Base-by-base conservation (phyloP, 2,888 invertebrate genomes). In the Bombyx huttoni region DNA sequence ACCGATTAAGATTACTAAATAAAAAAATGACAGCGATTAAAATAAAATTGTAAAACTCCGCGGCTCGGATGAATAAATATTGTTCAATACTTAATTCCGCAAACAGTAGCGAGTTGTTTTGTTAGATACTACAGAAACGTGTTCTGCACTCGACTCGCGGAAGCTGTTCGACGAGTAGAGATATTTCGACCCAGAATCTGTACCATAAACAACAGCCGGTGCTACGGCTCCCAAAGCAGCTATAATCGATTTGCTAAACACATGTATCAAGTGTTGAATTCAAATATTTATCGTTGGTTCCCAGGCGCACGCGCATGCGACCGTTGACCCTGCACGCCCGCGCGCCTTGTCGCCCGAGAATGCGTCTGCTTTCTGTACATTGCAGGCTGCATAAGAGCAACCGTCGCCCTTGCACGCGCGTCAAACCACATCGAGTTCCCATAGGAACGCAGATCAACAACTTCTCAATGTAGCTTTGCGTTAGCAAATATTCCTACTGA, bases 211-310 rank as follows among this genome's bases (percentile, higher is more conserved):
- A 75, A 58, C 58, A 67, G 61, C 64, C 64, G 56, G 54, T 58
- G 65, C 61, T 65, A 58, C 58, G 62, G 64, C 64, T 66, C 67
- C 72, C 68, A 68, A 74, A 68, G 64, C 75, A 73, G 72, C 76
- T 74, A 77, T 79, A 81, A 80, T 78, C 80, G 80, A 85, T 86
- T 85, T 81, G 83, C 85, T 81, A 81, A 83, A 81, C 82, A 81
- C 82, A 80, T 86, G 84, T 81, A 81, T 85, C 78, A 81, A 82
- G 85, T 86, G 85, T 85, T 84, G 81, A 85, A 85, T 84, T 83
- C 80, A 85, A 88, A 86, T 85, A 85, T 87, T 85, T 86, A 88
- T 86, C 78, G 80, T 77, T 58, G 70, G 82, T 86, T 86, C 87
- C 79, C 87, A 87, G 73, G 78, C 79, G 78, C 70, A 75, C 70